Evolutionary conservation across 2,113 vertebrate genomes (phyloP).

Genomic region (Rhinolophus ferrumequinum): DNA sequence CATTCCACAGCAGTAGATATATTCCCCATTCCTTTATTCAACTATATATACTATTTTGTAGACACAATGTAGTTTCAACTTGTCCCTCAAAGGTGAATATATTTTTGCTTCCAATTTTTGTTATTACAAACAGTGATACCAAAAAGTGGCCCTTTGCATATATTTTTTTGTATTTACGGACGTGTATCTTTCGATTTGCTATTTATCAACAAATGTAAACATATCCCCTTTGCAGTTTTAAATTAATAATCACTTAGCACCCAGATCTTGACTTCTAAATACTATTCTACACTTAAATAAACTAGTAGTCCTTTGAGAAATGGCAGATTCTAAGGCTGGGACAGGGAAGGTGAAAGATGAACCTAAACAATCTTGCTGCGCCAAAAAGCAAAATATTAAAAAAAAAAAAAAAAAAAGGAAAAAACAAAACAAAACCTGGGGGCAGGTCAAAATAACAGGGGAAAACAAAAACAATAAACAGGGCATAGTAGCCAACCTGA

Average conservation of each 20-base stretch:
- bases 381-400: background rate
- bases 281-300: background rate
- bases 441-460: background rate
- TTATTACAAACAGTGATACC: background rate
- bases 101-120: background rate
- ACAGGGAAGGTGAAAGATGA: background rate
- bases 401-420: background rate
- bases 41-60: background rate
- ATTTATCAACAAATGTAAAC: background rate
- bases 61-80: background rate
- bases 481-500: background rate
- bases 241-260: background rate
- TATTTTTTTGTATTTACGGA: background rate
- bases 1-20: background rate
- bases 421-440: background rate
- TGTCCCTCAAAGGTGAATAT: background rate
- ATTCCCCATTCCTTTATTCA: background rate
- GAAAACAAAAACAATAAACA: background rate
- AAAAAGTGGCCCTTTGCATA: background rate
- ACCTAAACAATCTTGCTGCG: background rate
- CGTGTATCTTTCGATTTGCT: background rate
- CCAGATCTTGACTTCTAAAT: constrained; percentile 10
- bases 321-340: background rate
- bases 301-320: background rate
- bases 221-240: background rate